Evolutionary conservation across 2,888 invertebrate genomes (phyloP), one percentile per base, ranked within the genome.

Genomic region (Druceiella hillmani): DNA sequence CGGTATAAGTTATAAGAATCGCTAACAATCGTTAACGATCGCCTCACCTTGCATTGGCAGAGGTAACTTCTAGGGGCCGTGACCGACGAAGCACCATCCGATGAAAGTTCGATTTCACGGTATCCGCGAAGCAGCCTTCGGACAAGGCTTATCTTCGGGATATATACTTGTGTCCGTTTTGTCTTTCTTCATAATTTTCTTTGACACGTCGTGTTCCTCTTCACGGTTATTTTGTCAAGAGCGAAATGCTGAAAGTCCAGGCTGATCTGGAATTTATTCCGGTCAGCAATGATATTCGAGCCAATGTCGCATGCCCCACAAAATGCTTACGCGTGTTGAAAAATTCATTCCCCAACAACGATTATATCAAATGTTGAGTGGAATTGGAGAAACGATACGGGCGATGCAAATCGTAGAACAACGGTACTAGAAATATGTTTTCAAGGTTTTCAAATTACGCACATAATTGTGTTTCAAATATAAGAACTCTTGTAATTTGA

Each of bases 221-320:
- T 87, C 0, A 89, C 87, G 2, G 69, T 72, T 10, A 90, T 75
- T 57, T 89, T 88, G 28, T 80, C 76, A 0, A 88, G 88, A 1
- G 75, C 60, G 50, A 87, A 89, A 50, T 87, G 83, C 46, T 83
- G 79, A 1, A 88, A 86, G 54, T 88, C 87, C 42, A 87, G 66
- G 47, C 75, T 78, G 1, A 84, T 76, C 56, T 81, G 78, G 49
- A 81, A 85, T 41, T 66, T 74, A 44, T 79, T 71, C 6, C 70
- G 57, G 49, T 76, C 72, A 2, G 61, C 55, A 1, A 63, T 59
- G 34, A 78, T 63, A 13, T 65, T 67, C 0, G 66, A 62, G 1
- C 61, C 64, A 11, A 64, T 56, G 42, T 74, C 74, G 33, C 50
- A 5, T 54, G 55, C 17, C 50, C 47, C 20, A 57, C 42, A 31